phyloP scores from a whole-genome alignment of 2,888 invertebrate genomes.

The Synergus itoensis region DNA sequence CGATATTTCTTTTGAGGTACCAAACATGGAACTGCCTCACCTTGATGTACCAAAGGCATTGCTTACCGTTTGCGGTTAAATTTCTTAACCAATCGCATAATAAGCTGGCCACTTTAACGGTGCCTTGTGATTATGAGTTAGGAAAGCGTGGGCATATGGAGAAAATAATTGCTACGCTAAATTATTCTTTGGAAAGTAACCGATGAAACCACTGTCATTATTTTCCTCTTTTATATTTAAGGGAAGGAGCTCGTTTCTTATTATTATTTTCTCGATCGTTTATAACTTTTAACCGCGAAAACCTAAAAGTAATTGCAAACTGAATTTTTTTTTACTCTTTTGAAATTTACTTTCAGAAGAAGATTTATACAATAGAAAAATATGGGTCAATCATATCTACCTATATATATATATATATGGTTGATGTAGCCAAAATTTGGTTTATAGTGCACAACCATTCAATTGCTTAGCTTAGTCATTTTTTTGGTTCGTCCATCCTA shows the following conservation, averaged over 20 bases:
- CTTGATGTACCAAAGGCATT: constrained; percentile 33
- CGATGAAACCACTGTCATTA: background rate
- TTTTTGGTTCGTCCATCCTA: too few species aligned
- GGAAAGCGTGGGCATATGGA: background rate
- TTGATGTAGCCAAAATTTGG: too few species aligned
- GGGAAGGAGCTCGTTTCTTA: background rate
- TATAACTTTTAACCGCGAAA: background rate
- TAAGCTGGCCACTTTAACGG: constrained; percentile 26
- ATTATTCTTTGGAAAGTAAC: constrained; percentile 24
- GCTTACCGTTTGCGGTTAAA: constrained; percentile 24
- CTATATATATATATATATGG: too few species aligned
- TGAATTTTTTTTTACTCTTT: background rate
- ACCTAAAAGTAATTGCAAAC: background rate
- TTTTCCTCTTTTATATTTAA: background rate
- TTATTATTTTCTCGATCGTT: constrained; percentile 16
- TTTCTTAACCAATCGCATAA: constrained; percentile 23
- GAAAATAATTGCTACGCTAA: constrained; percentile 24
- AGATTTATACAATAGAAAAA: background rate
- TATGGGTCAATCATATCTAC: too few species aligned
- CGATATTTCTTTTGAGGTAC: constrained; percentile 9
- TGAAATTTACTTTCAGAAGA: background rate
- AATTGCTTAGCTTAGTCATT: too few species aligned
- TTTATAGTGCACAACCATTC: too few species aligned
- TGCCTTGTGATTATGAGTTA: background rate
- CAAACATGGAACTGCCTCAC: constrained; percentile 39